phyloP scores from a whole-genome alignment of 2,888 invertebrate species.

The Netelia virgata region DNA sequence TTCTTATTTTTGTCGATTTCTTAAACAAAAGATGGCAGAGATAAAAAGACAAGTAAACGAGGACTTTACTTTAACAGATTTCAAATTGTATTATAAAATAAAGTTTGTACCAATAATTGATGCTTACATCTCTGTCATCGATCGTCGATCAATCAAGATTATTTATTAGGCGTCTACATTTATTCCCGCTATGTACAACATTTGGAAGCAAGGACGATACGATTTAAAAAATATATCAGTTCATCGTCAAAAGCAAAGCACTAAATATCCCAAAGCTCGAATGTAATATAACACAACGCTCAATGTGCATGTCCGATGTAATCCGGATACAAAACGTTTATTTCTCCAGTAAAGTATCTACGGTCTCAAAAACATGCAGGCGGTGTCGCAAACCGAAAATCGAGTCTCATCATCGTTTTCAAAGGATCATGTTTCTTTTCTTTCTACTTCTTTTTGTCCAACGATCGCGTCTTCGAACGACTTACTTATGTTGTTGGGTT shows the following conservation, averaged over 20 bases:
- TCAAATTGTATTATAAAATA: not conserved
- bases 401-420: not conserved
- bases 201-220: conserved; percentile 53
- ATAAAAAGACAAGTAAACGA: not conserved
- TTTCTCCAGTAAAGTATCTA: conserved; percentile 18
- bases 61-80: not conserved
- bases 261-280: conserved; percentile 49
- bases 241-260: conserved; percentile 53
- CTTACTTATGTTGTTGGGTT: conserved; percentile 83
- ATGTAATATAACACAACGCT: conserved; percentile 37
- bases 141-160: conserved; percentile 16
- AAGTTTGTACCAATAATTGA: not conserved
- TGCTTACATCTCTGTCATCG: conserved; percentile 8
- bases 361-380: conserved; percentile 44
- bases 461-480: conserved; percentile 58
- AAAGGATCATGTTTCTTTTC: not conserved
- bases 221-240: conserved; percentile 26
- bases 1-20: not conserved
- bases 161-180: conserved; percentile 26
- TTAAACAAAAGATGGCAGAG: conserved; percentile 9
- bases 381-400: conserved; percentile 13
- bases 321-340: conserved; percentile 19
- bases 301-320: conserved; percentile 35
- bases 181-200: conserved; percentile 48
- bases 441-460: conserved; percentile 8